phyloP scores from a whole-genome alignment of 2,888 invertebrate genomes.

The Platycheirus albimanus region DNA sequence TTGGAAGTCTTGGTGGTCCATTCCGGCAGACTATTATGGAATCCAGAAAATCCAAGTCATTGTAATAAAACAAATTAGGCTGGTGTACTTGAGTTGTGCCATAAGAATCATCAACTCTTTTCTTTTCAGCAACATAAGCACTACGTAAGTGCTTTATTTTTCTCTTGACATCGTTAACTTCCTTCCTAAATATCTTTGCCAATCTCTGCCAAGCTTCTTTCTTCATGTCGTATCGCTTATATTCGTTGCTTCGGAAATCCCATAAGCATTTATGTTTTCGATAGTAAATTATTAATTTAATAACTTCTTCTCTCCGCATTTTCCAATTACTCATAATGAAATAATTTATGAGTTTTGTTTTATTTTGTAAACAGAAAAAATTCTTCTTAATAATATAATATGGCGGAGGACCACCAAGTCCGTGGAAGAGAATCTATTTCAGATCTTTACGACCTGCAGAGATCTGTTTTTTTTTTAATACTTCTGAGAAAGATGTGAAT shows the following conservation, averaged over 20 bases:
- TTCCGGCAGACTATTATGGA: conserved; percentile 53
- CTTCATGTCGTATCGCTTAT: conserved; percentile 65
- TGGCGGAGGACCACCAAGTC: too few species aligned
- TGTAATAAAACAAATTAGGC: conserved; percentile 69
- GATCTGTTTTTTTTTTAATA: too few species aligned
- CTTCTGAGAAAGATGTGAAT: too few species aligned
- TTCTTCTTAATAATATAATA: too few species aligned
- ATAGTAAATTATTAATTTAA: conserved; percentile 43
- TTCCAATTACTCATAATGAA: conserved; percentile 36
- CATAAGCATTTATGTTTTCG: conserved; percentile 72
- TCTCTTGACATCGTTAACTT: conserved; percentile 61
- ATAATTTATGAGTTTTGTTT: not conserved
- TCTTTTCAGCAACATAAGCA: conserved; percentile 72
- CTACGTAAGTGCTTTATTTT: conserved; percentile 74
- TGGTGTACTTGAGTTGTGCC: conserved; percentile 16
- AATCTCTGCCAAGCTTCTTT: conserved; percentile 70
- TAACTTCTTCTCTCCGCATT: conserved; percentile 2
- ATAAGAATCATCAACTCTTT: conserved; percentile 59
- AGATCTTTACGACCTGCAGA: too few species aligned
- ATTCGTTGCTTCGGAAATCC: conserved; percentile 64
- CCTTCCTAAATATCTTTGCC: conserved; percentile 44
- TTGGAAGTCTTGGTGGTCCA: too few species aligned
- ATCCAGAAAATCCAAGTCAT: conserved; percentile 67
- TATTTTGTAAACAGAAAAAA: not conserved
- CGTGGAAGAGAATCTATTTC: too few species aligned